Evolutionary conservation across 2,113 vertebrate genomes (phyloP).

Genomic region (Rhineura floridana): DNA sequence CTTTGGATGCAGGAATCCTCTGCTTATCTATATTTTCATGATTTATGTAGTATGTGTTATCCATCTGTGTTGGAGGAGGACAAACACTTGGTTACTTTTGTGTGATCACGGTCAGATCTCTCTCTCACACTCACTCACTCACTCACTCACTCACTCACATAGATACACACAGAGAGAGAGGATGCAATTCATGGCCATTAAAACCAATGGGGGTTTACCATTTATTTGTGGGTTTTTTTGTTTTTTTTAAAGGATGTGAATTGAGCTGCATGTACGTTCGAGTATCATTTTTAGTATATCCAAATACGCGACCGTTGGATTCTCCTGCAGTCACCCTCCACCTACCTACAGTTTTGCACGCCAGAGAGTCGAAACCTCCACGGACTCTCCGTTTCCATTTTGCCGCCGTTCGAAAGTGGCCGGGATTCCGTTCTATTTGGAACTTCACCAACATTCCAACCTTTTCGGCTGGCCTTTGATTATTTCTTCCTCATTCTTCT

Average conservation of each 20-base stretch:
- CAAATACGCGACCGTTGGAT: not conserved
- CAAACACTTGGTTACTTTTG: not conserved
- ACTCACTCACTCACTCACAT: no score
- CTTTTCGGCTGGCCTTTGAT: not conserved
- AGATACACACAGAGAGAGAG: not conserved
- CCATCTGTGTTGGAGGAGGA: not conserved
- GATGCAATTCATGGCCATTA: not conserved
- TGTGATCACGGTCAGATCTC: not conserved
- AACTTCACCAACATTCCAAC: not conserved
- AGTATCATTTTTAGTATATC: not conserved
- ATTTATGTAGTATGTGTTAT: slow-evolving; percentile 26
- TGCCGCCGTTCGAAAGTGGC: not conserved
- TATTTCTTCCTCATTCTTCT: not conserved
- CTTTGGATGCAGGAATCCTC: not conserved
- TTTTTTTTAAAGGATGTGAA: not conserved
- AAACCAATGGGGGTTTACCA: not conserved
- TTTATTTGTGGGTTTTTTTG: not conserved
- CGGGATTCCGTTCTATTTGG: not conserved
- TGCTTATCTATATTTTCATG: not conserved
- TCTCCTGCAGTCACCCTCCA: no score
- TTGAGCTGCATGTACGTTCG: not conserved
- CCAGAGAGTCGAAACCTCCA: not conserved
- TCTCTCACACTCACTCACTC: not conserved
- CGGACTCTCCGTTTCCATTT: not conserved
- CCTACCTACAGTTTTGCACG: not conserved